Evolutionary conservation across 2,888 invertebrate genomes (phyloP), one percentile per base, ranked within the genome.

Genomic region (Leptinotarsa tumamoca): DNA sequence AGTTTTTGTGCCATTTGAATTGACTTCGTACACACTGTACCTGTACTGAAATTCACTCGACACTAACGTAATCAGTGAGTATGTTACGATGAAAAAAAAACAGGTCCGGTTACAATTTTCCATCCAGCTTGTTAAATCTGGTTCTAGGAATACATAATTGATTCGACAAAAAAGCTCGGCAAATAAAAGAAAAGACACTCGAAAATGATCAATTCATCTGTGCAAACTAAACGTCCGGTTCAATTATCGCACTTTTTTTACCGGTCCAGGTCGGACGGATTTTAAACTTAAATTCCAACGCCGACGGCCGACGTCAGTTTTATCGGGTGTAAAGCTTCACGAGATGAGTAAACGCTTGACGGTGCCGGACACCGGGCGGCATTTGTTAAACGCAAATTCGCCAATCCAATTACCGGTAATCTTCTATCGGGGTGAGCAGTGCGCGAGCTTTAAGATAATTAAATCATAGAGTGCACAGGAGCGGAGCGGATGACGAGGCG

Each of bases 341-440:
- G 63, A 63, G 63, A 63, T 63, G 63, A 63, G 63, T 33, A 68
- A 72, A 70, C 63, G 73, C 70, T 70, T 58, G 21, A n/a, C 71
- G 66, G 14, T 21, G 54, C 67, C 73, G 43, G 33, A 43, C 63
- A 33, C 23, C 66, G 52, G 70, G 73, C 73, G 61, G 63, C 73
- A 68, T 74, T 66, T 74, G 69, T 74, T 70, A 43, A 82, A 82
- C 82, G 81, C 82, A 83, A 82, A 82, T 80, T 80, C 82, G 79
- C 81, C 83, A 83, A 86, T 85, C 83, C 84, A 85, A 86, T 86
- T 86, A 86, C 83, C 83, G 82, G 82, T 84, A 85, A 86, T 86
- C 84, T 84, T 84, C 84, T 85, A 82, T 79, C 81, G 80, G 79
- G 81, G 80, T 78, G 81, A 82, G 80, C 80, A 82, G 79, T 79